Evolutionary conservation across 2,113 vertebrate genomes (phyloP).

Genomic region (Anas platyrhynchos): DNA sequence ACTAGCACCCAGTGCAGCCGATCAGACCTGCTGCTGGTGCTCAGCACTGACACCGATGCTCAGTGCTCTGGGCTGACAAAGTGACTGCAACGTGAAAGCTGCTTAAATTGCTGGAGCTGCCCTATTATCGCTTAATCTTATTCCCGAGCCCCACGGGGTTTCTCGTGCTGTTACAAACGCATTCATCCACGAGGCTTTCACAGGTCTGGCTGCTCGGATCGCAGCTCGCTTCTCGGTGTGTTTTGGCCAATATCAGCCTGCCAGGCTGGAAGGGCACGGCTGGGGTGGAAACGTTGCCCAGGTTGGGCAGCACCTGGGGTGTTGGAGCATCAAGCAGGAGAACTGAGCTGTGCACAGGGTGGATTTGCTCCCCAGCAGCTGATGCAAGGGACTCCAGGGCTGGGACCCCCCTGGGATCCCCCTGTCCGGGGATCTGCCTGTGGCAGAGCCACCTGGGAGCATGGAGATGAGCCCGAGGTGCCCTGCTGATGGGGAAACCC

Average conservation of each 20-base stretch:
- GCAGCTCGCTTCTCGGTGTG: accelerated
- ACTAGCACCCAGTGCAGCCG: accelerated
- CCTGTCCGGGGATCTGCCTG: not conserved
- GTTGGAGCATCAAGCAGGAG: not conserved
- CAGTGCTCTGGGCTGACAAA: not conserved
- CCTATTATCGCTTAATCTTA: not conserved
- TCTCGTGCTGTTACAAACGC: not conserved
- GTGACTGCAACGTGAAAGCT: not conserved
- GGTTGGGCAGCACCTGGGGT: not conserved
- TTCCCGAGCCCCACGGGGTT: not conserved
- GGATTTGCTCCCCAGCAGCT: not conserved
- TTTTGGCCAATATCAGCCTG: not conserved
- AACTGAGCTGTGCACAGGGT: not conserved
- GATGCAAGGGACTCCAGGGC: not conserved
- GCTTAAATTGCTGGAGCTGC: not conserved
- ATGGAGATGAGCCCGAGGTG: not conserved
- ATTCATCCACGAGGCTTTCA: not conserved
- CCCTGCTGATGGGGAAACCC: not conserved
- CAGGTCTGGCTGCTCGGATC: not conserved
- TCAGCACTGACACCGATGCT: accelerated
- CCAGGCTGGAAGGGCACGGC: not conserved
- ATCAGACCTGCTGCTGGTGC: accelerated
- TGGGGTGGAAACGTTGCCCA: not conserved
- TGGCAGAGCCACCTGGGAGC: not conserved
- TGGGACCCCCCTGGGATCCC: not conserved